Conservation (phyloP, 2,113 vertebrate genomes). For the Garra rufa region DNA sequence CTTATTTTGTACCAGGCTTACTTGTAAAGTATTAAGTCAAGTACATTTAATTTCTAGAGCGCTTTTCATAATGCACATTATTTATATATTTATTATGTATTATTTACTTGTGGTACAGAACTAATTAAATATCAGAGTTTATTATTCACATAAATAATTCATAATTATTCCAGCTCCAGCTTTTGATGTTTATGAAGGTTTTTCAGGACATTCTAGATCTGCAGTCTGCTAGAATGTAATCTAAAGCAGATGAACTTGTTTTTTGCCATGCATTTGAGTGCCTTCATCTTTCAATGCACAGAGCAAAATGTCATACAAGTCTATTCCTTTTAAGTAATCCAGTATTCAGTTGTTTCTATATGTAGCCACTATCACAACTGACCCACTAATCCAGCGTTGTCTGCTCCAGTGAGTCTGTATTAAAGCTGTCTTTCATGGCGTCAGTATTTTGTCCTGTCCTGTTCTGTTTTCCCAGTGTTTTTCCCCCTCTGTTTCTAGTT, state of each 20-base stretch:
- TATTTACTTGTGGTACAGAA: neutral
- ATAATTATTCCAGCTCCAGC: neutral
- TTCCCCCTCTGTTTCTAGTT: too few species aligned
- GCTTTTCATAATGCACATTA: neutral
- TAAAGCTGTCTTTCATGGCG: neutral
- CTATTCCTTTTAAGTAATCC: neutral
- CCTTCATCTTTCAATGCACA: neutral
- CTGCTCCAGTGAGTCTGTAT: neutral
- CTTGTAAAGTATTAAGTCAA: neutral
- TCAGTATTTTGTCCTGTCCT: too few species aligned
- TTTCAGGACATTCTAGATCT: neutral
- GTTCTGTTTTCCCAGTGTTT: too few species aligned
- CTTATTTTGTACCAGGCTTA: neutral
- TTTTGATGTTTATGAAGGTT: neutral
- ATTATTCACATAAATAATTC: slow-evolving; percentile 4
- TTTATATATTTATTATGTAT: neutral
- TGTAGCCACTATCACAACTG: neutral
- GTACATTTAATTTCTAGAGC: too few species aligned
- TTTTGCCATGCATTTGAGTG: neutral
- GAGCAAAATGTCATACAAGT: neutral
- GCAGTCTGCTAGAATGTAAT: neutral
- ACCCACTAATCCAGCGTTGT: neutral
- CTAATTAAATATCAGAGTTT: neutral
- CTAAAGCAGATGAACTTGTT: neutral
- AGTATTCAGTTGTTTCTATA: neutral